phyloP scores from a whole-genome alignment of 2,888 invertebrate species.

The Phaonia tiefii region DNA sequence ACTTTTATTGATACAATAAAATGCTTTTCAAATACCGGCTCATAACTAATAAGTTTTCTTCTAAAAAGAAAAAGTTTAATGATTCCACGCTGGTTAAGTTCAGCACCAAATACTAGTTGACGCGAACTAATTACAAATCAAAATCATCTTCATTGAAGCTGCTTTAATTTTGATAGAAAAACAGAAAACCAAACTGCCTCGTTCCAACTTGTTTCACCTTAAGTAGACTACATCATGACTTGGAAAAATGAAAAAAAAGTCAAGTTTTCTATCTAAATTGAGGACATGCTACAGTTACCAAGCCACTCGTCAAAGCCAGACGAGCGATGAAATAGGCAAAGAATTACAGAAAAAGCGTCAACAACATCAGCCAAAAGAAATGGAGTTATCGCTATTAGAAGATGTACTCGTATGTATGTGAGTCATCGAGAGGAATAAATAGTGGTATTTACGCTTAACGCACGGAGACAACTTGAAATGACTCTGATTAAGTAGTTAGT shows the following conservation, averaged over 20 bases:
- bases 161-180: slow-evolving; percentile 27
- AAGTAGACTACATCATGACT: neutral
- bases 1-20: neutral
- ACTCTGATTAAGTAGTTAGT: slow-evolving; percentile 20
- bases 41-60: too few species aligned
- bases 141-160: neutral
- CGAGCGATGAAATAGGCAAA: too few species aligned
- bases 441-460: slow-evolving; percentile 54
- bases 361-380: slow-evolving; percentile 4
- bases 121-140: neutral
- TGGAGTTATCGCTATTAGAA: slow-evolving; percentile 40
- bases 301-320: neutral
- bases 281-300: slow-evolving; percentile 38
- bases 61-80: slow-evolving; percentile 53
- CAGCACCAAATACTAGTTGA: slow-evolving; percentile 3
- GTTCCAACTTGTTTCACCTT: too few species aligned
- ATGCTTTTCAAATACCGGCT: neutral
- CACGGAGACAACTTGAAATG: slow-evolving; percentile 65
- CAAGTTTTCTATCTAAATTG: slow-evolving; percentile 29
- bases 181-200: too few species aligned
- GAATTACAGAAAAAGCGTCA: neutral
- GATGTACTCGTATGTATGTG: too few species aligned
- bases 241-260: neutral
- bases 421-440: too few species aligned
- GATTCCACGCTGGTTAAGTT: slow-evolving; percentile 55